Conservation (phyloP, 2,113 vertebrate species). For the Drymodes brunneopygia region DNA sequence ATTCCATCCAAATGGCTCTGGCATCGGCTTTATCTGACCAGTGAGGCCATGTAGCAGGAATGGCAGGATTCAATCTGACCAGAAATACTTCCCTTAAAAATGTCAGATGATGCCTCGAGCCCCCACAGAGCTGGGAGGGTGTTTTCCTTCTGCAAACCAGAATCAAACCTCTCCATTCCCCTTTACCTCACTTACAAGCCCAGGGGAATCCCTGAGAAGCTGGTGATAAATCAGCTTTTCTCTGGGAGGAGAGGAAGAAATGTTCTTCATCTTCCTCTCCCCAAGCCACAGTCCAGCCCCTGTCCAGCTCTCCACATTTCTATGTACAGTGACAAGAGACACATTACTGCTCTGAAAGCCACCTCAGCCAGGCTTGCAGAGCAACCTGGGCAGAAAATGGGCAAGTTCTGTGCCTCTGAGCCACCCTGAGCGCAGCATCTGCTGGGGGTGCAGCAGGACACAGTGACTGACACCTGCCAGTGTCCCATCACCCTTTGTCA, state of each 20-base stretch:
- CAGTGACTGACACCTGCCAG: not conserved
- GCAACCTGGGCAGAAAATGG: not conserved
- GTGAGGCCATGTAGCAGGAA: not conserved
- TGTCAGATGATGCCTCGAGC: not conserved
- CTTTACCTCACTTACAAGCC: not conserved
- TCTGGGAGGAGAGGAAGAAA: not conserved
- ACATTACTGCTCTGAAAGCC: accelerated
- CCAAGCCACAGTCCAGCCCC: not conserved
- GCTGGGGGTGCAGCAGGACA: not conserved
- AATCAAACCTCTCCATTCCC: not conserved
- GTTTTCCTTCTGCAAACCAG: not conserved
- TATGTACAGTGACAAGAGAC: not conserved
- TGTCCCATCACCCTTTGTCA: accelerated
- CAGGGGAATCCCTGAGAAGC: not conserved
- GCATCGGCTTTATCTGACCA: not conserved
- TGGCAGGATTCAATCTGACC: not conserved
- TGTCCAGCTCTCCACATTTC: accelerated
- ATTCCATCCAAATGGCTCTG: not conserved
- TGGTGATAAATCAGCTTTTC: not conserved
- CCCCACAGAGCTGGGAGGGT: not conserved
- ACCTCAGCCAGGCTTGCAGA: not conserved
- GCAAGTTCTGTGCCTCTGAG: not conserved
- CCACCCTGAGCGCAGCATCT: not conserved
- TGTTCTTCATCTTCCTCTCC: not conserved
- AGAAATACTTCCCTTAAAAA: not conserved